Evolutionary conservation across 2,888 invertebrate genomes (phyloP).

Genomic region (Temnothorax ravouxi): DNA sequence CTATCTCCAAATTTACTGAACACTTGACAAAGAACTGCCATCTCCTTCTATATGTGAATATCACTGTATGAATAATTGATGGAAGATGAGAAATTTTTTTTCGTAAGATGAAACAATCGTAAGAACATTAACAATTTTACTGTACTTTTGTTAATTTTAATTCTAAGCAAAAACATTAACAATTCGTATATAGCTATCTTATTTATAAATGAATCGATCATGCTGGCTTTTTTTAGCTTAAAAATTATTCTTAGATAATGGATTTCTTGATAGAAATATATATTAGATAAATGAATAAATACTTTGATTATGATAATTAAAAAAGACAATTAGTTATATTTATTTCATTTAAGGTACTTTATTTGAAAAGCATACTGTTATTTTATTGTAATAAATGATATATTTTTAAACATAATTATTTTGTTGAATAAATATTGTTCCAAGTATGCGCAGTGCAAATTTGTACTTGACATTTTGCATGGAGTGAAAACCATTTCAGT

Average conservation of each 20-base stretch:
- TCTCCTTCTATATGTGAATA: slow-evolving; percentile 52
- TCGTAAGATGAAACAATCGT: background rate
- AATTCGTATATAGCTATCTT: background rate
- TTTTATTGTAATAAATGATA: slow-evolving; percentile 27
- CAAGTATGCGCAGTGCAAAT: slow-evolving; percentile 3
- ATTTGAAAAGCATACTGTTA: background rate
- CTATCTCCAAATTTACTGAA: slow-evolving; percentile 62
- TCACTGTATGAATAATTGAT: background rate
- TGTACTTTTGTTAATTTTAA: background rate
- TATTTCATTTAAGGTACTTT: background rate
- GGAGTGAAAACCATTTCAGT: background rate
- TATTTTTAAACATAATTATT: slow-evolving; percentile 14
- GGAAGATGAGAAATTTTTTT: background rate
- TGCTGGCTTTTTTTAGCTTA: background rate
- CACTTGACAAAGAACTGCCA: slow-evolving; percentile 60
- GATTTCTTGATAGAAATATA: background rate
- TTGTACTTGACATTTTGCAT: slow-evolving; percentile 15
- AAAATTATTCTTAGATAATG: background rate
- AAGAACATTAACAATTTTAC: background rate
- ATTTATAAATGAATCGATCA: slow-evolving; percentile 14
- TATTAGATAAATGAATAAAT: background rate
- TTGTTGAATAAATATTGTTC: background rate
- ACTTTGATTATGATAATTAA: background rate
- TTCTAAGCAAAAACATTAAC: background rate
- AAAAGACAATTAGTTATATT: slow-evolving; percentile 13